Evolutionary conservation across 2,797 vertebrate species (phyloP), one percentile per base, ranked within the genome.

Genomic region (Harpagifer antarcticus): DNA sequence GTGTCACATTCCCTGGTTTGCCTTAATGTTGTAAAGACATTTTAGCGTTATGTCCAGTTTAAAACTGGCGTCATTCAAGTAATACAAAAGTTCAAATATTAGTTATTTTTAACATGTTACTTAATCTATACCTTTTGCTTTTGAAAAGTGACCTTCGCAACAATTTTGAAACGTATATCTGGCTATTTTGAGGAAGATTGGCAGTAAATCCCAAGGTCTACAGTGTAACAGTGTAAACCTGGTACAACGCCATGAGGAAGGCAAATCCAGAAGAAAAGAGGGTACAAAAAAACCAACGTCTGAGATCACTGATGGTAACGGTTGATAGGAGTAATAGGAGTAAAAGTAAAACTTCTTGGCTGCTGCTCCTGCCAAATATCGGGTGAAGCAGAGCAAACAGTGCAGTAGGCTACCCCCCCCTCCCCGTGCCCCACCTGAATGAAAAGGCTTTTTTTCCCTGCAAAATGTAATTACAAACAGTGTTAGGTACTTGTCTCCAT

Each of bases 391-490:
- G 70, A 56, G 69, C 44, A 65, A 81, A 76, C 74, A 53, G 33
- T 23, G 52, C 71, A 62, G 33, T 37, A 9, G 33, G 33, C 6
- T 37, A 9, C 33, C 33, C 60, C 27, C 27, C 62, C 44, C 53
- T 9, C 42, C 56, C 23, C 9, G 45, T 14, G n/a, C 15, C 68
- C 77, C 11, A 45, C 59, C 65, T 68, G 78, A 76, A 64, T 67
- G 72, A 84, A 79, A 81, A 84, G 62, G 65, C 55, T 78, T 88
- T 83, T 78, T 78, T 37, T 37, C 8, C 7, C 33, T 77, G 72
- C 79, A 78, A 80, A 61, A 61, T 81, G 83, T 86, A 84, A 93
- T 89, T 86, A 82, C 58, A 85, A 90, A 74, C 57, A 78, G 58
- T 19, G 4, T 81, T 69, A 79, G 68, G 64, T 72, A 52, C 67